Percentiles rank a stretch among this genome's conserved stretches.
phyloP scores from a whole-genome alignment of 2,113 vertebrate species.

The Nerophis ophidion region DNA sequence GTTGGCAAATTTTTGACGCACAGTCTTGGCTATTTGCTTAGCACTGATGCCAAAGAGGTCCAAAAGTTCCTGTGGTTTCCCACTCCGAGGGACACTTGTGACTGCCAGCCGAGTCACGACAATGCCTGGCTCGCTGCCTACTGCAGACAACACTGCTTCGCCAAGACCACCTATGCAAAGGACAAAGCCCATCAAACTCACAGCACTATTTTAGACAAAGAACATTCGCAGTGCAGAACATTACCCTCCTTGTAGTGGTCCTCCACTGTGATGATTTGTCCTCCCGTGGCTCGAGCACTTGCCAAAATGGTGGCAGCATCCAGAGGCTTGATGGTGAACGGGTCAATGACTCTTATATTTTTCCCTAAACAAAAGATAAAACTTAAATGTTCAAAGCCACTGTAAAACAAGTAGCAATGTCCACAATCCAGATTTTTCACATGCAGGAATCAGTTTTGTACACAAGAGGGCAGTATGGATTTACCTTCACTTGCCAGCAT shows the following conservation, averaged over 20 bases:
- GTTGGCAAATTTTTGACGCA: slow-evolving; percentile 72
- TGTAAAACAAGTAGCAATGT: background rate
- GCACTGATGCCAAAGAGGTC: slow-evolving; percentile 79
- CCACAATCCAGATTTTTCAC: background rate
- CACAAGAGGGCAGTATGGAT: slow-evolving; percentile 19
- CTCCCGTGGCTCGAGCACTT: slow-evolving; percentile 74
- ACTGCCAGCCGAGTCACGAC: slow-evolving; percentile 77
- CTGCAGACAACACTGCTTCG: slow-evolving; percentile 77
- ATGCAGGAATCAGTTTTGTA: background rate
- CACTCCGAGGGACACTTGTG: slow-evolving; percentile 72
- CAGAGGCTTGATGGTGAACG: slow-evolving; percentile 84
- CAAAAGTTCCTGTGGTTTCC: slow-evolving; percentile 76
- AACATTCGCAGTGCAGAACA: background rate
- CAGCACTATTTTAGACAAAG: background rate
- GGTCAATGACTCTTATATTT: slow-evolving; percentile 78
- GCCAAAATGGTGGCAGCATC: slow-evolving; percentile 77
- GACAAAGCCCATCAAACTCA: background rate
- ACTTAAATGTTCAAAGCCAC: background rate
- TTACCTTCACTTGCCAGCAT: slow-evolving; percentile 74
- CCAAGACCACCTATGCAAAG: slow-evolving; percentile 77
- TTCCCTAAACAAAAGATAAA: slow-evolving; percentile 54
- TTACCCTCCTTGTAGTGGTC: slow-evolving; percentile 84
- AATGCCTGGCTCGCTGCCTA: slow-evolving; percentile 74
- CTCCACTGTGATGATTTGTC: slow-evolving; percentile 80
- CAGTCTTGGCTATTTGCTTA: slow-evolving; percentile 72